Base-by-base conservation (phyloP, 2,888 invertebrate genomes). In the Anaspis maculata region DNA sequence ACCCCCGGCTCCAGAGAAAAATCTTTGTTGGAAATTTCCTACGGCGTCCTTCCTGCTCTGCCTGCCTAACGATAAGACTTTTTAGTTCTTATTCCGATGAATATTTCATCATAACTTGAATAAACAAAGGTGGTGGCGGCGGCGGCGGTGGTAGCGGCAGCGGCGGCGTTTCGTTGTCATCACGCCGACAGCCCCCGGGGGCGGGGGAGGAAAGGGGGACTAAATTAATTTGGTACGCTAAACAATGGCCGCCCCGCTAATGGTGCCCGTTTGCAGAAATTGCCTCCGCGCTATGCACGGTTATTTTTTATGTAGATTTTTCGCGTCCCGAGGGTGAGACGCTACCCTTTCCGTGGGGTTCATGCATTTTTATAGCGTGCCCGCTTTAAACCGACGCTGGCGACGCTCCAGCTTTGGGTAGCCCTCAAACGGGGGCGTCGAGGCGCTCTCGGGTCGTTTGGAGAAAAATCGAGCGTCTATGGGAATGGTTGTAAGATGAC, bases 151-250 rank as follows among this genome's bases (percentile, higher is more conserved):
- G 43, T 45, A 9, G 5, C 19, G 19, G 19, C 5, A 19, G 19
- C 9, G 9, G 19, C 19, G 19, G 19, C n/a, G 19, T 19, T 6
- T 5, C 19, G 5, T 9, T 19, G 19, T 19, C 19, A 19, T 19
- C 19, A 9, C 19, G 19, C 5, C 9, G 19, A 9, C 19, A 9
- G 19, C 19, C 5, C 19, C 9, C 19, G 19, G 19, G 19, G 27
- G 26, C 21, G 24, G 32, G n/a, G 13, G 24, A 9, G 25, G 27
- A 45, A 32, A 40, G 52, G 56, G 57, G 55, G 56, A 61, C 59
- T 64, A 66, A 67, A 68, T 68, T 68, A 68, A 68, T 68, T 68
- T 67, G 61, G 63, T 42, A 56, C 58, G 64, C 66, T 65, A 67
- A 68, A 68, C 68, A 68, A 69, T 67, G 64, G 64, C 61, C 60